A percentile compares a stretch with the other conserved stretches of the same genome.
phyloP scores from a whole-genome alignment of 2,797 vertebrate genomes.

The Melanotaenia nigrans region DNA sequence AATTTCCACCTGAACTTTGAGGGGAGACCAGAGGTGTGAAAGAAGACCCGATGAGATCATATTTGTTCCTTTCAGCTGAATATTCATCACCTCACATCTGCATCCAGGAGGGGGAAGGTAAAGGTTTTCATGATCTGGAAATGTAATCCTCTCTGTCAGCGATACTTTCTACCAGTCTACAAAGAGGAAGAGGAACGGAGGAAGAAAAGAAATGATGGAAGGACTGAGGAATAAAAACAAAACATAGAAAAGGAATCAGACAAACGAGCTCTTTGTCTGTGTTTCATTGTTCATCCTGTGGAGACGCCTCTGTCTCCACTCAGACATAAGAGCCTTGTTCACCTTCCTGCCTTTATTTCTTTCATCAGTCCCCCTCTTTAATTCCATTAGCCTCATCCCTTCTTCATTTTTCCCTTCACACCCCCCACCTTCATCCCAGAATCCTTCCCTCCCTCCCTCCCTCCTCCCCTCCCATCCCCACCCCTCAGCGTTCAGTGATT shows the following conservation, averaged over 20 bases:
- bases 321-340: background rate
- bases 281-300: constrained; percentile 39
- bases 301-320: no score
- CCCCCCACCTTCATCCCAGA: constrained; percentile 3
- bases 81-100: constrained; percentile 43
- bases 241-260: constrained; percentile 6
- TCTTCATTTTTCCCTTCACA: constrained; percentile 42
- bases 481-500: constrained; percentile 87
- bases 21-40: constrained; percentile 7
- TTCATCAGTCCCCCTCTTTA: constrained; percentile 13
- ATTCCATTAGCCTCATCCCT: constrained; percentile 20
- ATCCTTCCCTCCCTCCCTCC: constrained; percentile 35
- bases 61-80: constrained; percentile 36
- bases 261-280: constrained; percentile 4
- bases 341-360: background rate
- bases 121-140: constrained; percentile 41
- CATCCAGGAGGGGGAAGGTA: constrained; percentile 9
- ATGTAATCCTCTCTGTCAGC: constrained; percentile 27
- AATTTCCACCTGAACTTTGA: constrained; percentile 19
- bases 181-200: constrained; percentile 31
- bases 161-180: constrained; percentile 12
- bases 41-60: constrained; percentile 34
- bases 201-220: background rate
- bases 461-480: constrained; percentile 44
- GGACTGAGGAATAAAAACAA: constrained; percentile 2